These are phyloP conservation scores for Lepetodrilus schrolli DNA, from an alignment of 2,888 invertebrate species.

Conservation along the genomic window DNA sequence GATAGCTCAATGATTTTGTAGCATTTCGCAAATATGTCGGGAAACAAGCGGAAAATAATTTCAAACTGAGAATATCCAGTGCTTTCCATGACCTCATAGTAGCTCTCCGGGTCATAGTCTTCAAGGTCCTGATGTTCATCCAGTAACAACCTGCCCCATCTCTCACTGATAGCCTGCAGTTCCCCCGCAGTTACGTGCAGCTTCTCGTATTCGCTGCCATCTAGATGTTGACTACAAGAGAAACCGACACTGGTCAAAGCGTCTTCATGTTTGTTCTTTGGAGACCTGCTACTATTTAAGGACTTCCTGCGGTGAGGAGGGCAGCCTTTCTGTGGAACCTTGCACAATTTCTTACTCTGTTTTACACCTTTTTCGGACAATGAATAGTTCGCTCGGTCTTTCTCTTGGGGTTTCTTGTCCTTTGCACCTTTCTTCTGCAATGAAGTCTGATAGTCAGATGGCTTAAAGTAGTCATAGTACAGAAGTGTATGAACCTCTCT, in stretches of 20 bases:
- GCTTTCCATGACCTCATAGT: slow-evolving; percentile 61
- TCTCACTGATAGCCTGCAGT: slow-evolving; percentile 52
- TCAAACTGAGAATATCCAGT: slow-evolving; percentile 57
- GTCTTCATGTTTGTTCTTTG: background rate
- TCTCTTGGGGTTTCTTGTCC: slow-evolving; percentile 31
- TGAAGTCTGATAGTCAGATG: slow-evolving; percentile 10
- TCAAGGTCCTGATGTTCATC: slow-evolving; percentile 54
- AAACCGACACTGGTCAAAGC: slow-evolving; percentile 8
- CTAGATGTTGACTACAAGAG: slow-evolving; percentile 2
- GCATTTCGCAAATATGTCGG: slow-evolving; percentile 70
- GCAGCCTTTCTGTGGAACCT: background rate
- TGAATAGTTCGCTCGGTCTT: slow-evolving; percentile 47
- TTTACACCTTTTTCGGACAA: too few species aligned
- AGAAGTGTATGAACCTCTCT: slow-evolving; percentile 61
- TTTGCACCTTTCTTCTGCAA: background rate
- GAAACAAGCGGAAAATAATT: slow-evolving; percentile 62
- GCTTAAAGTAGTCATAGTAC: slow-evolving; percentile 58
- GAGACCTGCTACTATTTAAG: background rate
- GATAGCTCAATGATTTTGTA: slow-evolving; percentile 67
- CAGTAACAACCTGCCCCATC: slow-evolving; percentile 62
- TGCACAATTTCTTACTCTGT: too few species aligned
- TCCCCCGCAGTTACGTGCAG: slow-evolving; percentile 53
- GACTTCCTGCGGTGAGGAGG: background rate
- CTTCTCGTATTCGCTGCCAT: slow-evolving; percentile 36
- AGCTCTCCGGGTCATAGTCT: slow-evolving; percentile 67